Evolutionary conservation across 92 coral and sea anemone species (phyloP).

Genomic region (Pocillopora grandis): DNA sequence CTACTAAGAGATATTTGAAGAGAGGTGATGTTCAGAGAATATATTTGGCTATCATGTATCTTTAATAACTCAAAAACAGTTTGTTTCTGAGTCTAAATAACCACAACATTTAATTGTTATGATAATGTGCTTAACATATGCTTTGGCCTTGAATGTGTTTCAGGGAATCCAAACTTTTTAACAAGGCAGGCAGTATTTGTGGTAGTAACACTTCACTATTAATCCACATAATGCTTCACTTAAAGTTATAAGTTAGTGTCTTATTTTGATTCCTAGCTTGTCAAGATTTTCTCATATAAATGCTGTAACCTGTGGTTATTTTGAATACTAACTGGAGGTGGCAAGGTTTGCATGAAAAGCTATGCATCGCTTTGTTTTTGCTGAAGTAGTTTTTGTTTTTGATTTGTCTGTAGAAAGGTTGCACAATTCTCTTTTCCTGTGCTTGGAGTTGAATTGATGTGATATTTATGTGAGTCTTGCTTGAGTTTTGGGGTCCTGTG

Average conservation of each 20-base stretch:
- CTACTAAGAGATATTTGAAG: neutral
- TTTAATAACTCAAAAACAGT: conserved; percentile 34
- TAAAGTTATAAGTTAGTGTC: no score
- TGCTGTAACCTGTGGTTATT: neutral
- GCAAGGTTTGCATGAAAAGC: neutral
- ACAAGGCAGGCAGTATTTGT: neutral
- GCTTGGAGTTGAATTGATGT: no score
- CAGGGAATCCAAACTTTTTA: neutral
- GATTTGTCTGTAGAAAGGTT: neutral
- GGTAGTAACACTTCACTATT: no score
- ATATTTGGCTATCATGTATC: conserved; percentile 33
- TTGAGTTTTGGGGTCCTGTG: no score
- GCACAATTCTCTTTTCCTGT: neutral
- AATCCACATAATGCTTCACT: neutral
- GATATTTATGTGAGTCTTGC: no score
- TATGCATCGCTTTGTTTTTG: neutral
- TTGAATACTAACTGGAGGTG: neutral
- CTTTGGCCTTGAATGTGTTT: neutral
- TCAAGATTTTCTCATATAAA: no score
- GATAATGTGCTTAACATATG: neutral
- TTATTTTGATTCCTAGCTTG: neutral
- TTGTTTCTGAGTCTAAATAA: conserved; percentile 7
- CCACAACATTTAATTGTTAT: conserved; percentile 15
- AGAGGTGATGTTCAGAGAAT: neutral
- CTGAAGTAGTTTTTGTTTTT: neutral